These are phyloP conservation scores for Brenthis daphne DNA, from an alignment of 2,888 invertebrate genomes.

Conservation along the genomic window DNA sequence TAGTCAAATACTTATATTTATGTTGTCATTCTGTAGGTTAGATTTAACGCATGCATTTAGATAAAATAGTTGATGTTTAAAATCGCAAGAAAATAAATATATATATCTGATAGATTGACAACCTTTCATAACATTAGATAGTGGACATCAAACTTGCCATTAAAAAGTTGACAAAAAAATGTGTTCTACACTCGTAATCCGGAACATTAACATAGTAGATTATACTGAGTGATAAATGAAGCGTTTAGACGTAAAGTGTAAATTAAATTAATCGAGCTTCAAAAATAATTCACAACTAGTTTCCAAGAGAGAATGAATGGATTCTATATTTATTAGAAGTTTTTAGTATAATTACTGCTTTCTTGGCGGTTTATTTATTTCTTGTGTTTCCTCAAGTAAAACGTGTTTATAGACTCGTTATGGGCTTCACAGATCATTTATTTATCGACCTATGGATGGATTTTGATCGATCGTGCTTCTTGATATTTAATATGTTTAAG, in stretches of 20 bases:
- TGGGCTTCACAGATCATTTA: slow-evolving; percentile 27
- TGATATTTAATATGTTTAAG: slow-evolving; percentile 13
- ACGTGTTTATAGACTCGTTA: slow-evolving; percentile 18
- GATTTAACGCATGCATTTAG: background rate
- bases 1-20: background rate
- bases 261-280: slow-evolving; percentile 6
- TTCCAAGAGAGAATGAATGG: too few relatives aligned
- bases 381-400: slow-evolving; percentile 13
- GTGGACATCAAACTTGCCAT: slow-evolving; percentile 10
- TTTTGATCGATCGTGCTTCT: slow-evolving; percentile 27
- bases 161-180: slow-evolving; percentile 5
- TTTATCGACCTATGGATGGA: slow-evolving; percentile 14
- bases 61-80: slow-evolving; percentile 1
- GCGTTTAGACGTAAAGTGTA: slow-evolving; percentile 6
- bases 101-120: slow-evolving; percentile 1
- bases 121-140: slow-evolving; percentile 20
- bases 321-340: background rate
- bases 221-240: slow-evolving; percentile 9
- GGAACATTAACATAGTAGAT: slow-evolving; percentile 16
- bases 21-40: background rate
- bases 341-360: slow-evolving; percentile 13
- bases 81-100: slow-evolving; percentile 1
- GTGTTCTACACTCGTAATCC: slow-evolving; percentile 3
- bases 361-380: background rate
- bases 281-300: background rate